phyloP scores from a whole-genome alignment of 2,797 vertebrate species.

The Sphenodon punctatus region DNA sequence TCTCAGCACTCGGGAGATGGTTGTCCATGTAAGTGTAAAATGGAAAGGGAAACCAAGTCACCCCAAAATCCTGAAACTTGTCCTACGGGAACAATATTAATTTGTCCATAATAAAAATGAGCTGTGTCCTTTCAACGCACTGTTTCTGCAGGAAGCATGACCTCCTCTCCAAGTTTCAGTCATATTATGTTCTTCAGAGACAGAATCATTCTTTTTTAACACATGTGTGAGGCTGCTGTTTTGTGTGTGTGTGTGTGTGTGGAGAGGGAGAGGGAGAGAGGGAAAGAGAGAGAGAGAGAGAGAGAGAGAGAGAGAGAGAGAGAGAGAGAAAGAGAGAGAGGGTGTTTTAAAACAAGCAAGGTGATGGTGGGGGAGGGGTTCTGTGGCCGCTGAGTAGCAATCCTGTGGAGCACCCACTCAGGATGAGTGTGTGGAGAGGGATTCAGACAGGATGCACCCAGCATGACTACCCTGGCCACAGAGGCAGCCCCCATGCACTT shows the following conservation, averaged over 20 bases:
- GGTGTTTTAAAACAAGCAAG: too few relatives aligned
- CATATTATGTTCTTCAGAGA: slow-evolving; percentile 32
- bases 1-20: slow-evolving; percentile 37
- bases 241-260: neutral
- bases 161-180: neutral
- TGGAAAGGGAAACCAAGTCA: slow-evolving; percentile 37
- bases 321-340: neutral
- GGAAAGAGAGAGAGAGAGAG: neutral
- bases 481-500: too few relatives aligned
- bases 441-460: too few relatives aligned
- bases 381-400: too few relatives aligned
- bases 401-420: too few relatives aligned
- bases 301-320: neutral
- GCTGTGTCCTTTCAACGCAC: slow-evolving; percentile 24
- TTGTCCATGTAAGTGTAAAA: slow-evolving; percentile 49
- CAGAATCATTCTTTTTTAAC: slow-evolving; percentile 7
- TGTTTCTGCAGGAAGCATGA: slow-evolving; percentile 34
- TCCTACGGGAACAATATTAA: slow-evolving; percentile 30
- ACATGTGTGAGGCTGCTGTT: neutral
- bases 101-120: slow-evolving; percentile 33
- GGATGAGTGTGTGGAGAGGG: too few relatives aligned
- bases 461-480: too few relatives aligned
- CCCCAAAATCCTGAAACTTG: slow-evolving; percentile 46
- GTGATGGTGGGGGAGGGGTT: too few relatives aligned
- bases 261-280: neutral